Base-by-base conservation (phyloP, 2,888 invertebrate species). In the Troilus luridus region DNA sequence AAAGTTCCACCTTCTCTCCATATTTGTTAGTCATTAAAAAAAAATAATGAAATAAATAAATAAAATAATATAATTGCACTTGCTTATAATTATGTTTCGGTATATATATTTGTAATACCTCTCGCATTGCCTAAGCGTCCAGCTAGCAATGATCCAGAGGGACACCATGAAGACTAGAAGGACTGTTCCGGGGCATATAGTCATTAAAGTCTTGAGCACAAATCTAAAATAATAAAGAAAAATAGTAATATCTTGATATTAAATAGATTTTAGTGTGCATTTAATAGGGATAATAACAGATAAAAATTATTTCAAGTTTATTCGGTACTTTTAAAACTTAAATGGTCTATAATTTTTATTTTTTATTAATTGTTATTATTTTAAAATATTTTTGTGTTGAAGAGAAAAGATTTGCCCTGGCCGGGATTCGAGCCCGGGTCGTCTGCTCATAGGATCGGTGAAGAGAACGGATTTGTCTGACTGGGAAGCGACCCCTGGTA, bases 81-180 rank as follows among this genome's bases (percentile, higher is more conserved):
- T 77, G 72, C 27, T 77, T 77, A 77, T 24, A 8, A 41, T 24
- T 77, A 77, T 17, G 27, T 77, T 41, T 77, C 17, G 41, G 41
- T 77, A 41, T 2, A 77, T 41, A 19, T 77, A 77, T 77, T 89
- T 24, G 54, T 54, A 88, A 90, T 95, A 99, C 99, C 99, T 97
- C 96, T 99, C 99, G 94, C 99, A 99, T 93, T 99, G 98, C 93
- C 99, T 96, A 93, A 99, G 95, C 92, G 99, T 98, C 99, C 99
- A 99, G 94, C 98, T 99, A 93, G 99, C 99, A 94, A 99, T 99
- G 94, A 99, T 98, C 99, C 99, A 99, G 92, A 99, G 95, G 14
- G 99, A 99, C 93, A 99, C 98, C 98, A 99, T 99, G 96, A 99
- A 99, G 93, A 99, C 99, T 94, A 99, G 96, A 93, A 99, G 96